A percentile compares a stretch with the other conserved stretches of the same genome.
Conservation (phyloP, 2,888 invertebrate genomes). For the Leptothorax acervorum region DNA sequence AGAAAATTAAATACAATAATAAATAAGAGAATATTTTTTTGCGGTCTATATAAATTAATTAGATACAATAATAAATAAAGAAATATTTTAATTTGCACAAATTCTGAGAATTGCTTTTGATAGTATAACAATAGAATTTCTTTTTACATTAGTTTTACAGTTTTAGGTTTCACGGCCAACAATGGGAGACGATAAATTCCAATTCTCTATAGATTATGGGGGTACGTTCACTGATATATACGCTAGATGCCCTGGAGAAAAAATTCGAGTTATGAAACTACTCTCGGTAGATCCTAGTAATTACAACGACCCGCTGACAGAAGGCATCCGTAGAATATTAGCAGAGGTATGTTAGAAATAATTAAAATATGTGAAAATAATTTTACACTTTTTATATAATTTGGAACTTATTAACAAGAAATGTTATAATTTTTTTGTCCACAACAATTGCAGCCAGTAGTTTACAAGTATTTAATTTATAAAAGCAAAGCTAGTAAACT, state of each 20-base stretch:
- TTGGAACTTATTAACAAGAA: not conserved
- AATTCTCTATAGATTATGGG: conserved; percentile 99
- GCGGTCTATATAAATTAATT: not conserved
- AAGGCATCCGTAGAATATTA: conserved; percentile 97
- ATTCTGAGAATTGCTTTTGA: not conserved
- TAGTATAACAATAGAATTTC: not conserved
- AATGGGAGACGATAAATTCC: conserved; percentile 88
- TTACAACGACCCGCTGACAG: conserved; percentile 98
- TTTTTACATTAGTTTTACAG: not conserved
- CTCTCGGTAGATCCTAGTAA: conserved; percentile 97
- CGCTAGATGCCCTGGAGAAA: conserved; percentile 95
- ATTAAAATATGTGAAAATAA: not conserved
- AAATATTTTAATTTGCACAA: not conserved
- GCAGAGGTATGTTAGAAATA: conserved; percentile 89
- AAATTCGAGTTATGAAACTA: conserved; percentile 94
- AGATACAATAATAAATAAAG: not conserved
- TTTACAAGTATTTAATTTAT: not conserved
- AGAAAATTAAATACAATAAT: not conserved
- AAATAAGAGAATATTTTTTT: not conserved
- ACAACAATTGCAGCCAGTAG: not conserved
- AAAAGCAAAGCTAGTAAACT: not conserved
- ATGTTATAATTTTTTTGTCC: conserved; percentile 2
- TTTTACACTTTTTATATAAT: not conserved
- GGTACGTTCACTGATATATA: conserved; percentile 99
- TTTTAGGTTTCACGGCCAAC: not conserved